Conservation (phyloP, 2,797 vertebrate species). For the Rhabdomys pumilio region DNA sequence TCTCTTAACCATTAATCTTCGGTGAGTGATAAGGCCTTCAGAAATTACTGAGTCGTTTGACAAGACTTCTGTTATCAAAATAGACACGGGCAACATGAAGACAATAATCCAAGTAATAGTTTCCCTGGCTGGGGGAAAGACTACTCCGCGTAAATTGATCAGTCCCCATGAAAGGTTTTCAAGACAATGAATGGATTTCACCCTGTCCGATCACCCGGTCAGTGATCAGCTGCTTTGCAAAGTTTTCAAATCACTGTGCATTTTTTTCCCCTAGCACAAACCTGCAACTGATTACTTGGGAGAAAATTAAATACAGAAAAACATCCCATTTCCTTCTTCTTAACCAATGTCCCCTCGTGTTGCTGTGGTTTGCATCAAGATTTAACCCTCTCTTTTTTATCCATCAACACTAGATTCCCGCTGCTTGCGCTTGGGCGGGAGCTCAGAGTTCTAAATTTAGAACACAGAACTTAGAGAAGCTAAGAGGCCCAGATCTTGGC, state of each 20-base stretch:
- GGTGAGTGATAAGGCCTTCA: conserved; percentile 13
- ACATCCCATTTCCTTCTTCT: neutral
- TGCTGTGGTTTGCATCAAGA: neutral
- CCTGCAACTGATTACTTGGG: neutral
- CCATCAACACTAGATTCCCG: neutral
- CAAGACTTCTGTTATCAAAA: conserved; percentile 38
- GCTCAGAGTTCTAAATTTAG: neutral
- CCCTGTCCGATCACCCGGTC: neutral
- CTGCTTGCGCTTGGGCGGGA: neutral
- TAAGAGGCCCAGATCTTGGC: neutral
- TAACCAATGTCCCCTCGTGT: neutral
- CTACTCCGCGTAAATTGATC: conserved; percentile 1
- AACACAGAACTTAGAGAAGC: neutral
- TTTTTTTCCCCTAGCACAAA: neutral
- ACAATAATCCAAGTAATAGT: neutral
- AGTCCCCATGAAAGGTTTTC: neutral
- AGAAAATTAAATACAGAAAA: conserved; percentile 24
- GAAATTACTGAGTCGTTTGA: conserved; percentile 27
- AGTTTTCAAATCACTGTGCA: neutral
- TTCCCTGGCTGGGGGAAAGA: conserved; percentile 2
- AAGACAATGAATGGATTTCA: conserved; percentile 11
- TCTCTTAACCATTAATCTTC: neutral
- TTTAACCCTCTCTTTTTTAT: neutral
- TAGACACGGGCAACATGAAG: neutral
- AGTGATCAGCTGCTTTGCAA: neutral